phyloP scores from a whole-genome alignment of 2,797 vertebrate genomes.

The Sandelia bainsii region DNA sequence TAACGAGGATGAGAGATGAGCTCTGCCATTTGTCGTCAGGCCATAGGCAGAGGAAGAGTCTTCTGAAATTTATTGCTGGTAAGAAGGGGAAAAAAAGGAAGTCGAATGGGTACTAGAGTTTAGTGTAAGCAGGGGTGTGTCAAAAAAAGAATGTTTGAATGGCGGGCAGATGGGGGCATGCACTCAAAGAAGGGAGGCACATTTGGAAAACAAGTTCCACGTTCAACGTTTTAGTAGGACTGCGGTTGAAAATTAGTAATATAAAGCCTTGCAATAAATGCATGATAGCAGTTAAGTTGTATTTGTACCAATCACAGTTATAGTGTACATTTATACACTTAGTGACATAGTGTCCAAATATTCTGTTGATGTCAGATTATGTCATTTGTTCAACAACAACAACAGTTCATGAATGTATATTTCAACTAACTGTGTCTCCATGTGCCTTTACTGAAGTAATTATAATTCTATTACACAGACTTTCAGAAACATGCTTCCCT shows the following conservation, averaged over 20 bases:
- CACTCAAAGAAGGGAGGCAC: neutral
- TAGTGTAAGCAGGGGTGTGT: neutral
- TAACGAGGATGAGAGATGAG: constrained; percentile 69
- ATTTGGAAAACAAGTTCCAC: neutral
- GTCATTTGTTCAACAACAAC: neutral
- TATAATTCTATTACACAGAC: neutral
- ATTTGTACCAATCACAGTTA: neutral
- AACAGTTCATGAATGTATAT: neutral
- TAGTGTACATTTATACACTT: too few relatives aligned
- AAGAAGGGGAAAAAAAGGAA: constrained; percentile 9
- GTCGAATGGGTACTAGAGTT: neutral
- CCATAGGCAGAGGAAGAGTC: constrained; percentile 13
- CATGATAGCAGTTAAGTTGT: neutral
- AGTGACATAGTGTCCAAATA: neutral
- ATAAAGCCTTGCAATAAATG: neutral
- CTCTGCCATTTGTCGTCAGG: constrained; percentile 58
- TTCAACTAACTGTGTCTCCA: neutral
- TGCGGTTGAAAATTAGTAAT: too few relatives aligned
- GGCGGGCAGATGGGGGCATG: neutral
- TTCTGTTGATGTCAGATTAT: neutral
- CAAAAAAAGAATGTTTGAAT: too few relatives aligned
- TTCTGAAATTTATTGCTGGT: constrained; percentile 23
- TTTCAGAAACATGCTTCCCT: neutral
- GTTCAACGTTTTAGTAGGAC: too few relatives aligned
- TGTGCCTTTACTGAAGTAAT: neutral